These are phyloP conservation scores for Eriosoma lanigerum DNA, from an alignment of 1,140 invertebrate genomes.

Conservation along the genomic window DNA sequence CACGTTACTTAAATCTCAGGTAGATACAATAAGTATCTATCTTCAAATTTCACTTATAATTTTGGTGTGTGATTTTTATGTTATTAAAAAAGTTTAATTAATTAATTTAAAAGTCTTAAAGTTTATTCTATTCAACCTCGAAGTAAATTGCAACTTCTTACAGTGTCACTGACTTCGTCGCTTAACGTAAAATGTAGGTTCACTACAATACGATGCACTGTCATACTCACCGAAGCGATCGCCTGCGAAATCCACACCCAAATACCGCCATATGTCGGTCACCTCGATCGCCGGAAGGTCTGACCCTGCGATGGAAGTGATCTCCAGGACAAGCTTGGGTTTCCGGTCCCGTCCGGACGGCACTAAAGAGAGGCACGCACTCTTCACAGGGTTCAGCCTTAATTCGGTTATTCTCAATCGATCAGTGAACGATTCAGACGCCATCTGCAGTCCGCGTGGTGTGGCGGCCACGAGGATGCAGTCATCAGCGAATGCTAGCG, in stretches of 20 bases:
- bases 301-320: too few species aligned
- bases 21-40: too few species aligned
- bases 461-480: background rate
- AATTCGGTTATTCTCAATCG: background rate
- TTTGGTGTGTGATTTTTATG: too few species aligned
- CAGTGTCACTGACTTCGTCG: too few species aligned
- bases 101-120: too few species aligned
- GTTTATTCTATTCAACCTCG: too few species aligned
- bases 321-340: background rate
- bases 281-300: background rate
- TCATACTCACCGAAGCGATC: rapidly evolving
- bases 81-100: too few species aligned
- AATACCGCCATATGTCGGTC: background rate
- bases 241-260: background rate
- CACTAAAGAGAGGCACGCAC: background rate
- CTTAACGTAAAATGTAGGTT: too few species aligned
- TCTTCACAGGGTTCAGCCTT: background rate
- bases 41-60: too few species aligned
- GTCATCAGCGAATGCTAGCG: background rate
- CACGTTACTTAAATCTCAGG: too few species aligned
- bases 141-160: too few species aligned
- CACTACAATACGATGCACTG: too few species aligned
- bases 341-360: background rate
- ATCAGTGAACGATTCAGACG: background rate
- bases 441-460: background rate